Evolutionary conservation across 2,888 invertebrate species (phyloP).

Genomic region (Linnaemya tessellans): DNA sequence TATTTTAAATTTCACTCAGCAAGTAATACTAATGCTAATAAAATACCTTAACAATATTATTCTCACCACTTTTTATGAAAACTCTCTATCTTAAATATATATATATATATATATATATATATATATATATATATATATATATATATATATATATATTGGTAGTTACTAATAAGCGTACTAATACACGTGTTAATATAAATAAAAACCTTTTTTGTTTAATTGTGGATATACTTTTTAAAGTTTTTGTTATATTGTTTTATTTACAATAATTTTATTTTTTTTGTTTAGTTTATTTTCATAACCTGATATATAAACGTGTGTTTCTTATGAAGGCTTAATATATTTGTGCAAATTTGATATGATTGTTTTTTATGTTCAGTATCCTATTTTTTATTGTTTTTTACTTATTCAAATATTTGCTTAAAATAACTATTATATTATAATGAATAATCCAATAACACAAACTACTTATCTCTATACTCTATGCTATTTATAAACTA

Average conservation of each 20-base stretch:
- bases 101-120: no score
- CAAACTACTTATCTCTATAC: slow-evolving; percentile 1
- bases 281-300: background rate
- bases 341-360: slow-evolving; percentile 13
- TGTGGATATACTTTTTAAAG: slow-evolving; percentile 3
- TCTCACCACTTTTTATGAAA: no score
- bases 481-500: slow-evolving; percentile 21
- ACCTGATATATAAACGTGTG: background rate
- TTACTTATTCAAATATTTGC: background rate
- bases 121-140: background rate
- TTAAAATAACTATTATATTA: slow-evolving; percentile 2
- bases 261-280: background rate
- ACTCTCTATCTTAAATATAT: no score
- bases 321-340: background rate
- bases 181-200: slow-evolving; percentile 15
- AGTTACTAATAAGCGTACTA: slow-evolving; percentile 45
- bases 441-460: slow-evolving; percentile 22
- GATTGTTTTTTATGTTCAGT: slow-evolving; percentile 5
- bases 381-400: background rate
- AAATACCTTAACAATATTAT: slow-evolving; percentile 9
- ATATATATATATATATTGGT: slow-evolving; percentile 40
- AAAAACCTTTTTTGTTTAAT: slow-evolving; percentile 2
- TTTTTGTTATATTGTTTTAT: slow-evolving; percentile 5
- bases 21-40: slow-evolving; percentile 19
- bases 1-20: background rate